These are phyloP conservation scores for Pachyramphus minor DNA, from an alignment of 2,113 vertebrate species.

Conservation along the genomic window DNA sequence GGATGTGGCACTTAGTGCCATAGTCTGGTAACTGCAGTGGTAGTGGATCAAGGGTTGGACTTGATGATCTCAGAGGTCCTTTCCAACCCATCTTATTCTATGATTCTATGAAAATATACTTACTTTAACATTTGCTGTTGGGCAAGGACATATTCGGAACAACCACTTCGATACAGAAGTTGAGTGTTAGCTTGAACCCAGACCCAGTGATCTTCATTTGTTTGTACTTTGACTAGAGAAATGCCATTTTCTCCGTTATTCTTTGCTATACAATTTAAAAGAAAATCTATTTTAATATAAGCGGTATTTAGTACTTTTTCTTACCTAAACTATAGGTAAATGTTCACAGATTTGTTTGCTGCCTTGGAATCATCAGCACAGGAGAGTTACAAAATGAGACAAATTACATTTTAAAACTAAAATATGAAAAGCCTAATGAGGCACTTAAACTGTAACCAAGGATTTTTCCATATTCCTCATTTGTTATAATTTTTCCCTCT, in stretches of 20 bases:
- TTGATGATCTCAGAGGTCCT: too few species aligned
- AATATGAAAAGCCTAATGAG: neutral
- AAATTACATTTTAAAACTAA: neutral
- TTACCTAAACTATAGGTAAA: neutral
- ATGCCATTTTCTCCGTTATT: slow-evolving; percentile 68
- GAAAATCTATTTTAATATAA: neutral
- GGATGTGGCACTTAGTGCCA: too few species aligned
- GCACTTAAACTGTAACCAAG: neutral
- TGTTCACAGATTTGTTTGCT: neutral
- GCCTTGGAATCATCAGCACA: neutral
- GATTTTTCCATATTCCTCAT: neutral
- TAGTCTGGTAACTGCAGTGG: too few species aligned
- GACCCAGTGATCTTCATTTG: slow-evolving; percentile 73
- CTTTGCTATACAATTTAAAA: slow-evolving; percentile 62
- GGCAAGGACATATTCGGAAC: slow-evolving; percentile 61
- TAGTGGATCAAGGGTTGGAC: too few species aligned
- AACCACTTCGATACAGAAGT: slow-evolving; percentile 66
- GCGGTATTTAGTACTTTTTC: neutral
- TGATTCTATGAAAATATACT: too few species aligned
- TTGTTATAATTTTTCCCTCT: neutral
- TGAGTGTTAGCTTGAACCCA: slow-evolving; percentile 68
- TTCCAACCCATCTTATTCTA: too few species aligned
- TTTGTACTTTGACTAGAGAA: slow-evolving; percentile 66
- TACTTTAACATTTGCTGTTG: slow-evolving; percentile 68
- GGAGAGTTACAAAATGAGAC: neutral